Evolutionary conservation across 1,140 invertebrate genomes (phyloP).

Genomic region (Temnothorax longispinosus): DNA sequence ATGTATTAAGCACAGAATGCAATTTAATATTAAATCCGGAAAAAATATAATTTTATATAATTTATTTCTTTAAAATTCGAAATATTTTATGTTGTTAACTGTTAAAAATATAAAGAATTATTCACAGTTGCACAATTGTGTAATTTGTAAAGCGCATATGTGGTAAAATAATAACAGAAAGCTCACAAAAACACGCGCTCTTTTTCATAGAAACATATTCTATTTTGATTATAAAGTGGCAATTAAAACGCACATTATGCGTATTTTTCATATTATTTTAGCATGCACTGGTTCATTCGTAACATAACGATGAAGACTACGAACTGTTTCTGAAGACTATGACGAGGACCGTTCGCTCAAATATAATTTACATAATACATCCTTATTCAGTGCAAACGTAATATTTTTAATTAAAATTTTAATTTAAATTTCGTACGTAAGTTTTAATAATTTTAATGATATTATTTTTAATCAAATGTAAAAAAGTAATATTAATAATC

Average conservation of each 20-base stretch:
- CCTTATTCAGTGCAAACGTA: background rate
- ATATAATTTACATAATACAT: background rate
- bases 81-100: conserved; percentile 1
- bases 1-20: background rate
- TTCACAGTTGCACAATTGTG: background rate
- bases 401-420: conserved; percentile 20
- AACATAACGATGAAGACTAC: background rate
- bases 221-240: background rate
- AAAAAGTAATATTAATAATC: background rate
- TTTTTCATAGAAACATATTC: background rate
- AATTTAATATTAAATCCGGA: background rate
- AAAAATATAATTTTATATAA: background rate
- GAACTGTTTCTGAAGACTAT: background rate
- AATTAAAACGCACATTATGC: background rate
- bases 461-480: conserved; percentile 8
- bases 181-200: background rate
- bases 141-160: conserved; percentile 8
- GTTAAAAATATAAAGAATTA: background rate
- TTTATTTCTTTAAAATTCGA: background rate
- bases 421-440: background rate
- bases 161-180: conserved; percentile 23
- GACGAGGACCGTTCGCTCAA: background rate
- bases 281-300: background rate
- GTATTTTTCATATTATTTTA: conserved; percentile 10
- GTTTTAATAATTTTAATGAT: background rate